Percentiles rank a stretch among this genome's conserved stretches.
These are phyloP conservation scores for Cherax quadricarinatus DNA, from an alignment of 1,140 invertebrate genomes.

Conservation along the genomic window DNA sequence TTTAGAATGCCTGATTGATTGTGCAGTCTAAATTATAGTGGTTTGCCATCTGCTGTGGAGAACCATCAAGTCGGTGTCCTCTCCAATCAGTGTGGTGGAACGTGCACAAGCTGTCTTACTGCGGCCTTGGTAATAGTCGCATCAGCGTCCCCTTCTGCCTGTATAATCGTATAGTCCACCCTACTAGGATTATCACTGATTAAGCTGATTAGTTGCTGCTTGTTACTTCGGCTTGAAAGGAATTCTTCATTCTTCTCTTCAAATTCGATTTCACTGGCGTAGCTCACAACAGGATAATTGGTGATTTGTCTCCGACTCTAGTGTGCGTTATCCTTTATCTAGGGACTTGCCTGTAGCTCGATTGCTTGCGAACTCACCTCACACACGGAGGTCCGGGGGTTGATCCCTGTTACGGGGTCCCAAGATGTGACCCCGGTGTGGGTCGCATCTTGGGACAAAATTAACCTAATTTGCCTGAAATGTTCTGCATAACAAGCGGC, in stretches of 20 bases:
- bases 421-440: too few species aligned
- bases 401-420: too few species aligned
- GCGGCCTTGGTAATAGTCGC: slow-evolving; percentile 39
- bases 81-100: slow-evolving; percentile 45
- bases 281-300: slow-evolving; percentile 41
- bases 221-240: slow-evolving; percentile 19
- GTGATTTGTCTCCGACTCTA: slow-evolving; percentile 17
- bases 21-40: slow-evolving; percentile 34
- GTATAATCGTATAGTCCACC: slow-evolving; percentile 18
- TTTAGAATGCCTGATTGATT: slow-evolving; percentile 27
- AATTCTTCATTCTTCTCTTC: neutral
- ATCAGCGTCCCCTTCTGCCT: slow-evolving; percentile 50
- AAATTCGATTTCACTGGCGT: neutral
- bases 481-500: too few species aligned
- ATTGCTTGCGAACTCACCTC: neutral
- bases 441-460: too few species aligned
- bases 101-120: neutral
- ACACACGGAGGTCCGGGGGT: too few species aligned
- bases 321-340: slow-evolving; percentile 32
- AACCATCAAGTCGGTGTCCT: slow-evolving; percentile 35
- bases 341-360: slow-evolving; percentile 24
- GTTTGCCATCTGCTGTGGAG: slow-evolving; percentile 17
- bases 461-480: too few species aligned
- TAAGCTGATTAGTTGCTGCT: neutral
- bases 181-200: slow-evolving; percentile 55